phyloP scores from a whole-genome alignment of 2,888 invertebrate genomes.

The Fragum whitleyi region DNA sequence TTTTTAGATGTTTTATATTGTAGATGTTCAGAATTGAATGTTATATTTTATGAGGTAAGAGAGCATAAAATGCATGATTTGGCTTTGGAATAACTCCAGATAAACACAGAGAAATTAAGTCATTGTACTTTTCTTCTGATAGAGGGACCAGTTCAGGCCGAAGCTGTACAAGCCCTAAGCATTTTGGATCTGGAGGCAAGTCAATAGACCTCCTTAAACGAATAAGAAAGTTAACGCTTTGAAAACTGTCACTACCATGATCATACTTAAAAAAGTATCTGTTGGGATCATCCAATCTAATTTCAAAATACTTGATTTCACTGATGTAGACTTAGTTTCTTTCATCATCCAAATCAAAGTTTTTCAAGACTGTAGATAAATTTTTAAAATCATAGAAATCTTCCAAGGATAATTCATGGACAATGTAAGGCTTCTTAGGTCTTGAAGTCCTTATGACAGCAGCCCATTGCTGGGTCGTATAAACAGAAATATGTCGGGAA shows the following conservation, averaged over 20 bases:
- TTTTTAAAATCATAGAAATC: constrained; percentile 33
- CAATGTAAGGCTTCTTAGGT: background rate
- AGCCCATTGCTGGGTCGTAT: constrained; percentile 29
- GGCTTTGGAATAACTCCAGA: too few relatives aligned
- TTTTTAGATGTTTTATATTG: too few relatives aligned
- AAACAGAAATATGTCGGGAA: background rate
- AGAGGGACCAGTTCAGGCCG: too few relatives aligned
- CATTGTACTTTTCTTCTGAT: too few relatives aligned
- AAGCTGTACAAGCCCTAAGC: too few relatives aligned
- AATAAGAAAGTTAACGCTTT: constrained; percentile 30
- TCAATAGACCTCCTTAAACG: background rate
- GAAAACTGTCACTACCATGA: constrained; percentile 24
- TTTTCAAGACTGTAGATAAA: background rate
- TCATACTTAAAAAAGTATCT: constrained; percentile 37
- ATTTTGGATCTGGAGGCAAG: too few relatives aligned
- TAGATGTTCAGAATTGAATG: too few relatives aligned
- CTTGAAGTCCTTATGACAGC: constrained; percentile 19
- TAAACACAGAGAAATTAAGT: too few relatives aligned
- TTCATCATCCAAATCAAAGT: constrained; percentile 17
- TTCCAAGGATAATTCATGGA: background rate
- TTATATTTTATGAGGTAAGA: too few relatives aligned
- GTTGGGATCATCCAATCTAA: background rate
- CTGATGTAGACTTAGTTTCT: constrained; percentile 27
- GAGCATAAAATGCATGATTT: too few relatives aligned
- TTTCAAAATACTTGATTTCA: constrained; percentile 26